A percentile compares a stretch with the other conserved stretches of the same genome.
Evolutionary conservation across 2,113 vertebrate species (phyloP).

Genomic region (Phoenicopterus ruber): DNA sequence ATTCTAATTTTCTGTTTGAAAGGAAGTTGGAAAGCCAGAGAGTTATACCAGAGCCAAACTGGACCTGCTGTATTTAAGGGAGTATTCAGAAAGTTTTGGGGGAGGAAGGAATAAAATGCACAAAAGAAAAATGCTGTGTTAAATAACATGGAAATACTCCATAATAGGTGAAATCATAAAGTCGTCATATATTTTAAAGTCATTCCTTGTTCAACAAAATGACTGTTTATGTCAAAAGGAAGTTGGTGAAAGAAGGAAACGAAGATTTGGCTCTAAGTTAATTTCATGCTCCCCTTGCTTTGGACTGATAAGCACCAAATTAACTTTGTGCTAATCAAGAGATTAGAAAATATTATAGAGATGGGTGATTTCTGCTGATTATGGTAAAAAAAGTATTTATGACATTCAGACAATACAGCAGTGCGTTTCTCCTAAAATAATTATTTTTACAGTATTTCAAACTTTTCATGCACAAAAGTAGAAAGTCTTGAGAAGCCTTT

Average conservation of each 20-base stretch:
- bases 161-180: background rate
- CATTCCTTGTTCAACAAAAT: background rate
- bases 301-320: conserved; percentile 5
- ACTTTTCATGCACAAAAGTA: background rate
- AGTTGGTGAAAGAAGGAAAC: background rate
- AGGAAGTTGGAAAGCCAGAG: background rate
- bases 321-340: conserved; percentile 37
- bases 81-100: background rate
- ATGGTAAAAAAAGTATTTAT: background rate
- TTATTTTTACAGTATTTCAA: background rate
- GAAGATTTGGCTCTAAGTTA: conserved; percentile 14
- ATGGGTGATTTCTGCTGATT: conserved; percentile 30
- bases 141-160: background rate
- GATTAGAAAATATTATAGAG: background rate
- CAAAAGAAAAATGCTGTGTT: background rate
- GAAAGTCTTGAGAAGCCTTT: background rate
- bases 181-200: background rate
- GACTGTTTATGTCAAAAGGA: background rate
- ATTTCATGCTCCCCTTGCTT: conserved; percentile 36
- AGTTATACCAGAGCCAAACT: background rate
- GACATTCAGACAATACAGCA: background rate
- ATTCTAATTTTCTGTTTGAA: background rate
- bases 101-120: background rate
- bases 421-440: background rate
- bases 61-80: background rate